These are phyloP conservation scores for Pandemis cinnamomeana DNA, from an alignment of 2,888 invertebrate species.

Conservation along the genomic window DNA sequence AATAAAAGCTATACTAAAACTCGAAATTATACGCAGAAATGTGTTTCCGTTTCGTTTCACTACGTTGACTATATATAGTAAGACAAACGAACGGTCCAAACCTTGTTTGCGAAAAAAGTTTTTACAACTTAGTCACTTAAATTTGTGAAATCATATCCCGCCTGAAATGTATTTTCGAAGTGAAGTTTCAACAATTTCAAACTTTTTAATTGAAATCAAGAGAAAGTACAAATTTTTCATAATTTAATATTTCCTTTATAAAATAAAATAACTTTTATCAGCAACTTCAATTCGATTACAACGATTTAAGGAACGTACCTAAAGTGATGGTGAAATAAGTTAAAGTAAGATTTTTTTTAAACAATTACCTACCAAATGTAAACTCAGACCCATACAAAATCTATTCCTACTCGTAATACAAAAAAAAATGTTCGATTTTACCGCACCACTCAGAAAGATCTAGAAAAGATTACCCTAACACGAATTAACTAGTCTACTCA, in stretches of 20 bases:
- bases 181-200: neutral
- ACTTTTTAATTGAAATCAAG: neutral
- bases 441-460: too few species aligned
- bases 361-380: too few species aligned
- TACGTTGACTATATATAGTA: neutral
- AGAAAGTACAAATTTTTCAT: neutral
- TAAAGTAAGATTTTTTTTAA: neutral
- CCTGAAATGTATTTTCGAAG: neutral
- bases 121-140: neutral
- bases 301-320: neutral
- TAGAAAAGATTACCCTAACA: too few species aligned
- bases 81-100: neutral
- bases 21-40: neutral
- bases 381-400: too few species aligned
- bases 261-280: neutral
- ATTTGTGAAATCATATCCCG: neutral
- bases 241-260: neutral
- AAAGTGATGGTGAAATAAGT: neutral
- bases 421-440: too few species aligned
- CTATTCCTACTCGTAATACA: too few species aligned
- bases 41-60: conserved; percentile 1
- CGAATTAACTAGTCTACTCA: too few species aligned
- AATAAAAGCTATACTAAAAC: conserved; percentile 2
- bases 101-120: neutral
- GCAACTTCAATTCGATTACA: neutral